A percentile compares a stretch with the other conserved stretches of the same genome.
These are phyloP conservation scores for Halesus radiatus DNA, from an alignment of 1,140 invertebrate species.

Conservation along the genomic window DNA sequence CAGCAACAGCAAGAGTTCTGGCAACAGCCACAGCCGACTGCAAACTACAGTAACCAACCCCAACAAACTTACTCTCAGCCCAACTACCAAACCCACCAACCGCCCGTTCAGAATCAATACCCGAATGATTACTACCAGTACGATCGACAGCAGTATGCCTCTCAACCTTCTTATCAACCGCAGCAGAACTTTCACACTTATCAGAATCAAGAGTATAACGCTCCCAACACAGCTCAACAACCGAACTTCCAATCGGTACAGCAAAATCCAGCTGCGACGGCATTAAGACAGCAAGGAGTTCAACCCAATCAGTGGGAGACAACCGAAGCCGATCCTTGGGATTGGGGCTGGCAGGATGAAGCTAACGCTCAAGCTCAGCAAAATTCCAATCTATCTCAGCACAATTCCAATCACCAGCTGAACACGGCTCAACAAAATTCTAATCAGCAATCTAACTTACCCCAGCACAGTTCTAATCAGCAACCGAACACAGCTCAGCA, in stretches of 20 bases:
- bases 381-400: slow-evolving; percentile 49
- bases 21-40: slow-evolving; percentile 61
- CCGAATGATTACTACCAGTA: slow-evolving; percentile 51
- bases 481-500: neutral
- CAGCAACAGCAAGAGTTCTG: slow-evolving; percentile 48
- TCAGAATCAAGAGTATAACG: neutral
- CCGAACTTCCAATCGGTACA: too few species aligned
- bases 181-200: slow-evolving; percentile 61
- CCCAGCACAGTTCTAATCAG: neutral
- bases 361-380: slow-evolving; percentile 59
- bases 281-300: slow-evolving; percentile 7
- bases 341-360: slow-evolving; percentile 68
- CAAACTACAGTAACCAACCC: slow-evolving; percentile 62
- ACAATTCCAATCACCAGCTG: slow-evolving; percentile 44
- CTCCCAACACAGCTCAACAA: neutral
- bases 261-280: too few species aligned
- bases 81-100: slow-evolving; percentile 61
- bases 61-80: slow-evolving; percentile 63
- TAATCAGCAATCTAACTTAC: slow-evolving; percentile 7
- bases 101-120: slow-evolving; percentile 22
- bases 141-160: slow-evolving; percentile 58
- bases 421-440: neutral
- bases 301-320: slow-evolving; percentile 20
- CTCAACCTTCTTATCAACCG: slow-evolving; percentile 59
- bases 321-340: slow-evolving; percentile 64